Evolutionary conservation across 2,113 vertebrate species (phyloP).

Genomic region (Corythoichthys intestinalis): DNA sequence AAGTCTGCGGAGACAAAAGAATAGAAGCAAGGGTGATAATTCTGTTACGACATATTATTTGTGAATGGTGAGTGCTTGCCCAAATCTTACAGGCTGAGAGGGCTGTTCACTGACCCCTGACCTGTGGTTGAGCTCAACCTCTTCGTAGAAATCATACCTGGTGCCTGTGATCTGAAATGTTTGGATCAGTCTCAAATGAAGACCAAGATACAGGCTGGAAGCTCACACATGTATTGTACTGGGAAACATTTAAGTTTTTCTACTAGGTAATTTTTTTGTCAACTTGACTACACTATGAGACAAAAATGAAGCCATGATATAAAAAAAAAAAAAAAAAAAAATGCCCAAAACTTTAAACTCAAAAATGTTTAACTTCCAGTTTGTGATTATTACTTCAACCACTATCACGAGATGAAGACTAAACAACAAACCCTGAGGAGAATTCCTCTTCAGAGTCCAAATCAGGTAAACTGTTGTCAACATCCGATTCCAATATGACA

Average conservation of each 20-base stretch:
- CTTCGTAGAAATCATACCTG: conserved; percentile 26
- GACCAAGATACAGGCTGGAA: not conserved
- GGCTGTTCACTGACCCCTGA: conserved; percentile 46
- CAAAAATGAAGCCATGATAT: no score
- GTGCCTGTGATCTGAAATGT: conserved; percentile 36
- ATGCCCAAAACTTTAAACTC: no score
- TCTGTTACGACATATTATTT: not conserved
- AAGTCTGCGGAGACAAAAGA: conserved; percentile 45
- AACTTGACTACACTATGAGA: no score
- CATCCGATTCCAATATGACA: conserved; percentile 3
- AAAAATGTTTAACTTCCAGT: not conserved
- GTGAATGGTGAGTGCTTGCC: not conserved
- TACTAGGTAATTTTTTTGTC: no score
- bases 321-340: no score
- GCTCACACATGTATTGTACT: not conserved
- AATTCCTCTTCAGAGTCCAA: conserved; percentile 62
- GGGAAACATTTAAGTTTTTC: no score
- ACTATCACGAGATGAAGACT: not conserved
- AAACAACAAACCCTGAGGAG: conserved; percentile 52
- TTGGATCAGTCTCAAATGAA: not conserved
- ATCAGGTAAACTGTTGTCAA: conserved; percentile 23
- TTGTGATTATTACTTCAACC: not conserved
- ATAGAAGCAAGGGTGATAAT: not conserved
- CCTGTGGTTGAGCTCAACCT: not conserved
- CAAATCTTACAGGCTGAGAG: conserved; percentile 54